These are phyloP conservation scores for Eidolon helvum DNA, from an alignment of 2,113 vertebrate genomes.

Conservation along the genomic window DNA sequence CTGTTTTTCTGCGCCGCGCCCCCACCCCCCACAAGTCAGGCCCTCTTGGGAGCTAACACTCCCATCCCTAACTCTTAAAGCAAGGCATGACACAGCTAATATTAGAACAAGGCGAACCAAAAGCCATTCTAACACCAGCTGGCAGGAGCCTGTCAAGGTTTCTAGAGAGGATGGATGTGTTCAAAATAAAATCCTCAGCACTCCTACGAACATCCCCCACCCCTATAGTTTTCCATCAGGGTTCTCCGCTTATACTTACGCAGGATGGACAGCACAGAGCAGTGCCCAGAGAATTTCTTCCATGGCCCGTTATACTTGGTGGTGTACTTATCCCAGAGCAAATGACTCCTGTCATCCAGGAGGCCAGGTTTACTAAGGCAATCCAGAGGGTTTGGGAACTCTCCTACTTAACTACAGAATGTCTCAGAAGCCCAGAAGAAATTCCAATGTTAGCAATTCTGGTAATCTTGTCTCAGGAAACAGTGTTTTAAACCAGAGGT, in stretches of 20 bases:
- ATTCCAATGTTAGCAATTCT: background rate
- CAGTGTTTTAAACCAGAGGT: background rate
- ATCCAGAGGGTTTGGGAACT: background rate
- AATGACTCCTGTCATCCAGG: background rate
- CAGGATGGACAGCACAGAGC: background rate
- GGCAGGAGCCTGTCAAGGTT: background rate
- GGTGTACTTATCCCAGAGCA: accelerated
- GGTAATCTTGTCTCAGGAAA: background rate
- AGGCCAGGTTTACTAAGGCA: background rate
- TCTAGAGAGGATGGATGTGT: background rate
- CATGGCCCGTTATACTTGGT: background rate
- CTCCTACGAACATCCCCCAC: too few relatives aligned
- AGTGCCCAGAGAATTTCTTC: background rate
- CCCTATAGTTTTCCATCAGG: background rate
- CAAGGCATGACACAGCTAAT: background rate
- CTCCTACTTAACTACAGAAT: background rate
- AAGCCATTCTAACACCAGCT: background rate
- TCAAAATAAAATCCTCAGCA: background rate
- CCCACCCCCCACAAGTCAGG: background rate
- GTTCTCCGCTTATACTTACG: too few relatives aligned
- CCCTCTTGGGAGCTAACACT: too few relatives aligned
- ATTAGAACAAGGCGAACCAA: background rate
- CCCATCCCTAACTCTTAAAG: background rate
- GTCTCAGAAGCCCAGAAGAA: background rate
- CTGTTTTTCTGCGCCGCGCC: too few relatives aligned